These are phyloP conservation scores for Hirtodrosophila trivittata DNA, from an alignment of 2,888 invertebrate species.

Conservation along the genomic window DNA sequence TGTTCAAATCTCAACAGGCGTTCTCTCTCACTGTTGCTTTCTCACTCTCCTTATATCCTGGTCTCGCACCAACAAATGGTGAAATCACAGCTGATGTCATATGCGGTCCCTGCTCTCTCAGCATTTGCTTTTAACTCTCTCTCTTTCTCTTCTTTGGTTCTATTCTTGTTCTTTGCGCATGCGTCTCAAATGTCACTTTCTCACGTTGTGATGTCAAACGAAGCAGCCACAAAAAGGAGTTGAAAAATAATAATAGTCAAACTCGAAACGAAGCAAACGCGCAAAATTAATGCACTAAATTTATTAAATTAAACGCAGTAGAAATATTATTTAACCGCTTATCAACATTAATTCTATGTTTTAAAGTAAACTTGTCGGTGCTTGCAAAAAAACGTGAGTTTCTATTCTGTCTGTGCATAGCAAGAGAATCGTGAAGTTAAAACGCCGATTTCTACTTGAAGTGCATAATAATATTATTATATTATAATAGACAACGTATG, in stretches of 20 bases:
- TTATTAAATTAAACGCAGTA: slow-evolving; percentile 4
- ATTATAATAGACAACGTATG: slow-evolving; percentile 21
- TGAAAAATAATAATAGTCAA: slow-evolving; percentile 27
- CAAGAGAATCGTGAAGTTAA: slow-evolving; percentile 7
- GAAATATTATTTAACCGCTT: slow-evolving; percentile 1
- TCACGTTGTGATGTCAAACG: slow-evolving; percentile 14
- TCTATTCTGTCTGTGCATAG: too few species aligned
- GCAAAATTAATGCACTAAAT: slow-evolving; percentile 10
- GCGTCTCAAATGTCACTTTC: slow-evolving; percentile 46
- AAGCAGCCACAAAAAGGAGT: slow-evolving; percentile 19
- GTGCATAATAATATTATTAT: slow-evolving; percentile 35
- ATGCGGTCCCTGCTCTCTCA: slow-evolving; percentile 13
- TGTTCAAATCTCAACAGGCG: slow-evolving; percentile 20
- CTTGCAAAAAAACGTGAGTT: too few species aligned
- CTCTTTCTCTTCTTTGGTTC: not conserved
- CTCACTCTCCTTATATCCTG: slow-evolving; percentile 22
- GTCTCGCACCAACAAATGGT: slow-evolving; percentile 7
- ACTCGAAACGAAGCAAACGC: slow-evolving; percentile 6
- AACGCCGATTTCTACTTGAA: slow-evolving; percentile 49
- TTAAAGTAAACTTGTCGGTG: too few species aligned
- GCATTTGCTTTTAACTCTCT: not conserved
- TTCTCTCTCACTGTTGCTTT: slow-evolving; percentile 7
- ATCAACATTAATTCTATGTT: not conserved
- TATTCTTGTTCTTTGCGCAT: slow-evolving; percentile 29
- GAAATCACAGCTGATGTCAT: slow-evolving; percentile 28